Evolutionary conservation across 2,113 vertebrate species (phyloP), one percentile per base, ranked within the genome.

Genomic region (Neogobius melanostomus): DNA sequence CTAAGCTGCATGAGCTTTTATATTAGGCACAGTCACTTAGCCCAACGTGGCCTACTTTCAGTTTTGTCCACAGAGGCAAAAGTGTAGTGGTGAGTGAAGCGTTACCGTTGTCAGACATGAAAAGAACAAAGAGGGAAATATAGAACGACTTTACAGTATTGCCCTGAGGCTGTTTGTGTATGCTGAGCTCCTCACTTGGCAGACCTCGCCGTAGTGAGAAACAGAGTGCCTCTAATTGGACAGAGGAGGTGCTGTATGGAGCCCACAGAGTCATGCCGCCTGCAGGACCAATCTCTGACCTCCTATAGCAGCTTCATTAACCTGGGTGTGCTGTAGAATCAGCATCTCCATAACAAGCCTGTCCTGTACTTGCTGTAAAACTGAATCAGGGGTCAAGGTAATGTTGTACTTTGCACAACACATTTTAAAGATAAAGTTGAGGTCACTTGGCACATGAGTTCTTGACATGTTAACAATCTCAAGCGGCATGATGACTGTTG

Each of bases 1-100:
- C 63, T 76, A 48, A 75, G 70, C 72, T 1, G 81, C 66, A 68
- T 48, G 71, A 77, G 72, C 60, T 74, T 65, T 69, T 63, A 49
- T 65, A 36, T 36, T 36, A 66, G 49, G 42, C 56, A 4, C 47
- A 72, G 8, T 36, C 72, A 50, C 74, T 83, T 50, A 72, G 84
- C 53, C 14, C 64, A 72, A 79, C 81, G 66, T 84, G 86, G 85
- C 86, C 89, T 84, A 87, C 68, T 88, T 90, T 85, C 74, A 50
- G 63, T 66, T 66, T 36, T 66, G 66, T 57, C 49, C 15, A 53
- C 57, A 63, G 68, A 68, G 83, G 72, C 72, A 64, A 79, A 79
- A 84, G 44, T 57, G 66, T 69, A 53, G 72, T 68, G 69, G 63
- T 77, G 72, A 82, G 64, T 72, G 49, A 69, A 83, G 65, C 68